These are phyloP conservation scores for Isotomurus palustris DNA, from an alignment of 2,888 invertebrate genomes.

Conservation along the genomic window DNA sequence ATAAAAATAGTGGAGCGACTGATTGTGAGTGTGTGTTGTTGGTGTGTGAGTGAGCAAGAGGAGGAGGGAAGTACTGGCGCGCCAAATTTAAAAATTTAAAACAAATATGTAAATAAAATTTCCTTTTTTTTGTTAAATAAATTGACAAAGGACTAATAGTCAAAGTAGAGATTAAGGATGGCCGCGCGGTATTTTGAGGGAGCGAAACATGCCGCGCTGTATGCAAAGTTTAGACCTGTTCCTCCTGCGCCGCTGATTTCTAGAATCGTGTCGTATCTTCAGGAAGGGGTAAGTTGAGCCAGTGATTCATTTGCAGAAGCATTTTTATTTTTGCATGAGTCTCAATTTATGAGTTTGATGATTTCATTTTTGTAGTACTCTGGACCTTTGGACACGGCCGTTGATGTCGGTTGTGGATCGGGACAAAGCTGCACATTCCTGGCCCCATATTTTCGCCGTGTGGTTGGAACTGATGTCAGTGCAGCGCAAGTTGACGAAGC, in stretches of 20 bases:
- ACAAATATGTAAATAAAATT: too few species aligned
- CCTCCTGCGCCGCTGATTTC: conserved; percentile 41
- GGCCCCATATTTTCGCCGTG: conserved; percentile 50
- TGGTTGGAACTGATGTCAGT: conserved; percentile 53
- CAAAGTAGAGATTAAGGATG: too few species aligned
- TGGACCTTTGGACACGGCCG: conserved; percentile 46
- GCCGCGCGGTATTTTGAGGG: conserved; percentile 45
- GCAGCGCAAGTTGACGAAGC: conserved; percentile 51
- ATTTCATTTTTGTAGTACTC: conserved; percentile 19
- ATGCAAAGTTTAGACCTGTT: conserved; percentile 42
- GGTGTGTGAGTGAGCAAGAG: too few species aligned
- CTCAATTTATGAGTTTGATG: neutral
- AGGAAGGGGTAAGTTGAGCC: conserved; percentile 37
- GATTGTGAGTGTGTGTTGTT: too few species aligned
- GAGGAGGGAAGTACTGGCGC: too few species aligned
- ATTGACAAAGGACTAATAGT: too few species aligned
- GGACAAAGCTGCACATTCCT: conserved; percentile 54
- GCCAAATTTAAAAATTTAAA: too few species aligned
- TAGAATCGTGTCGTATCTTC: conserved; percentile 36
- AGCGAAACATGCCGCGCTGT: conserved; percentile 39
- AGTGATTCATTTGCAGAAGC: neutral
- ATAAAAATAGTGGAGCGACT: too few species aligned
- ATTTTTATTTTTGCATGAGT: neutral
- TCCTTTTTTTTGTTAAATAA: neutral
- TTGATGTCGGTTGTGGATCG: conserved; percentile 55